Percentiles rank a stretch among this genome's conserved stretches.
These are phyloP conservation scores for Akabosia matsudoensis DNA, from an alignment of 1,140 invertebrate genomes.

Conservation along the genomic window DNA sequence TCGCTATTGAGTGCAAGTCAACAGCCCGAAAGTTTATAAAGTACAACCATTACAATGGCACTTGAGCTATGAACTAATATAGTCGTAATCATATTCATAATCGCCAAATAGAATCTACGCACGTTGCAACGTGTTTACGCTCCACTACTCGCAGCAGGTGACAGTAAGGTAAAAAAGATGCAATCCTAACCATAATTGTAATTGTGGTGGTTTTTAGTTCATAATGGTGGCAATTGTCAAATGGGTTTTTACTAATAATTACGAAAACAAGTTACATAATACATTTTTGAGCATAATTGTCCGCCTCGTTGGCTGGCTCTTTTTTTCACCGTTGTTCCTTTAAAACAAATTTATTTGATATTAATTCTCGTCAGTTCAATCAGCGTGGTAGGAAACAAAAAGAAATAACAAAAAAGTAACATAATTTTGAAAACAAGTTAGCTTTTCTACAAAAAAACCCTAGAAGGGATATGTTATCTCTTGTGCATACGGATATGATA, in stretches of 20 bases:
- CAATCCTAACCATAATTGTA: not conserved
- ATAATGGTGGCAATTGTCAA: not conserved
- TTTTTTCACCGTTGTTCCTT: not conserved
- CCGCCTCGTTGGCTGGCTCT: not conserved
- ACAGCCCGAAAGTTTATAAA: not conserved
- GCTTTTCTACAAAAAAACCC: not conserved
- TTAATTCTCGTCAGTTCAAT: not conserved
- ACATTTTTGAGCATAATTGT: not conserved
- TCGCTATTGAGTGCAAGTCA: not conserved
- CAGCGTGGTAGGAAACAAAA: too few species aligned
- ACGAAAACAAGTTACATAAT: slow-evolving; percentile 13
- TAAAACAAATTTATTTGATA: not conserved
- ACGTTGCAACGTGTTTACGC: not conserved
- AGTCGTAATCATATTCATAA: not conserved
- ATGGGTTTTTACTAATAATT: slow-evolving; percentile 4
- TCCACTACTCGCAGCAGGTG: slow-evolving; percentile 11
- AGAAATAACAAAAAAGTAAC: not conserved
- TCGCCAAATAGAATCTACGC: not conserved
- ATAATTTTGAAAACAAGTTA: not conserved
- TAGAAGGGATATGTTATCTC: not conserved
- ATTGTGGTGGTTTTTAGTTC: too few species aligned
- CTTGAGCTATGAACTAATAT: not conserved
- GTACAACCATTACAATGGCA: not conserved
- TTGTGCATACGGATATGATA: not conserved
- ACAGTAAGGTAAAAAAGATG: slow-evolving; percentile 1